Conservation (phyloP, 2,888 invertebrate species). For the Polyommatus iphigenia region DNA sequence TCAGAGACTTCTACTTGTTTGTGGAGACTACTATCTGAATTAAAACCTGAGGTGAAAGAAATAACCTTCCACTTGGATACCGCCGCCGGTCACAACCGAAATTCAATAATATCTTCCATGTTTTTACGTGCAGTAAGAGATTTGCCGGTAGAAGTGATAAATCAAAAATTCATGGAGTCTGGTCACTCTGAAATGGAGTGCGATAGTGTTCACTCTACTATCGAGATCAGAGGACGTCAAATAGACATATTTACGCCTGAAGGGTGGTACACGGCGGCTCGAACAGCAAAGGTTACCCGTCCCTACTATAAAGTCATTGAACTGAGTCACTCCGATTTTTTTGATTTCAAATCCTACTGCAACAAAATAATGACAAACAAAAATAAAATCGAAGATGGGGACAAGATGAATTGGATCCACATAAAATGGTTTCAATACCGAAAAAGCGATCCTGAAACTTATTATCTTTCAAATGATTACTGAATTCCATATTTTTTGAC, state of each 20-base stretch:
- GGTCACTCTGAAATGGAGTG: constrained; percentile 7
- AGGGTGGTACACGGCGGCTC: background rate
- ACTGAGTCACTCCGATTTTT: constrained; percentile 2
- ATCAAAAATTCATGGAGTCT: constrained; percentile 6
- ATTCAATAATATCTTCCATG: too few species aligned
- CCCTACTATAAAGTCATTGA: background rate
- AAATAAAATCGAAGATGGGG: background rate
- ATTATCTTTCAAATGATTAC: too few species aligned
- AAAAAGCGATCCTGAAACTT: background rate
- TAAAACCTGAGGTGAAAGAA: constrained; percentile 29
- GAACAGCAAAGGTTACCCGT: background rate
- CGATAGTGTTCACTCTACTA: background rate
- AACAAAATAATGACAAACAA: constrained; percentile 2
- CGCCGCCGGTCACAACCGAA: too few species aligned
- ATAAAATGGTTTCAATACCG: constrained; percentile 6
- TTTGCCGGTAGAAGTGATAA: constrained; percentile 17
- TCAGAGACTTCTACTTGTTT: background rate
- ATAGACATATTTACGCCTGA: constrained; percentile 2
- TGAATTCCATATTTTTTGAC: too few species aligned
- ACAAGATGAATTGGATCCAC: constrained; percentile 5
- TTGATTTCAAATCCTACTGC: background rate
- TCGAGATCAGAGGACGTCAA: background rate
- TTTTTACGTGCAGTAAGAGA: constrained; percentile 13
- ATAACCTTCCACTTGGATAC: constrained; percentile 35
- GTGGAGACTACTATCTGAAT: constrained; percentile 11